Percentiles rank a stretch among this genome's conserved stretches.
Evolutionary conservation across 2,113 vertebrate species (phyloP).

Genomic region (Capricornis sumatraensis): DNA sequence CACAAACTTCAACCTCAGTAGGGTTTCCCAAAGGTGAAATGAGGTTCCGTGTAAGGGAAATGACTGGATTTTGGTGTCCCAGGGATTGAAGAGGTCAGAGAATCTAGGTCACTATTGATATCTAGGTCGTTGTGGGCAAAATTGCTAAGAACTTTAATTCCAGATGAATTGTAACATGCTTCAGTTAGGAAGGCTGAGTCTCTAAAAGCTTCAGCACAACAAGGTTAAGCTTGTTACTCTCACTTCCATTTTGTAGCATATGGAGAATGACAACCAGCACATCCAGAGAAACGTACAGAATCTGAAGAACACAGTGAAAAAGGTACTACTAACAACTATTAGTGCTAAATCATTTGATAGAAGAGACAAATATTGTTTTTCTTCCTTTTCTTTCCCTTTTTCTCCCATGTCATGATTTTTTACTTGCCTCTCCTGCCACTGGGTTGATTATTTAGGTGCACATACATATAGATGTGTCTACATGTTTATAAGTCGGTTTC

Average conservation of each 20-base stretch:
- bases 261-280: neutral
- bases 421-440: neutral
- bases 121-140: constrained; percentile 56
- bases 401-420: neutral
- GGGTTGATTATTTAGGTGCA: neutral
- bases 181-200: neutral
- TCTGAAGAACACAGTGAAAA: constrained; percentile 77
- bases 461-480: neutral
- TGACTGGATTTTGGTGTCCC: constrained; percentile 41
- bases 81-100: constrained; percentile 19
- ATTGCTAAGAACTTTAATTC: constrained; percentile 3
- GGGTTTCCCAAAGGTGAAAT: neutral
- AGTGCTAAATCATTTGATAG: neutral
- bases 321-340: constrained; percentile 67
- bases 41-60: neutral
- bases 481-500: neutral
- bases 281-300: constrained; percentile 75
- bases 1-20: neutral
- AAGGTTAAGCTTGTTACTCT: neutral
- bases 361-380: neutral
- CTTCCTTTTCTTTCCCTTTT: neutral
- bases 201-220: neutral
- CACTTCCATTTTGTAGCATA: constrained; percentile 39
- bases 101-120: constrained; percentile 64
- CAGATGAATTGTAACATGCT: neutral